Base-by-base conservation (phyloP, 2,888 invertebrate species). In the Malachius bipustulatus region DNA sequence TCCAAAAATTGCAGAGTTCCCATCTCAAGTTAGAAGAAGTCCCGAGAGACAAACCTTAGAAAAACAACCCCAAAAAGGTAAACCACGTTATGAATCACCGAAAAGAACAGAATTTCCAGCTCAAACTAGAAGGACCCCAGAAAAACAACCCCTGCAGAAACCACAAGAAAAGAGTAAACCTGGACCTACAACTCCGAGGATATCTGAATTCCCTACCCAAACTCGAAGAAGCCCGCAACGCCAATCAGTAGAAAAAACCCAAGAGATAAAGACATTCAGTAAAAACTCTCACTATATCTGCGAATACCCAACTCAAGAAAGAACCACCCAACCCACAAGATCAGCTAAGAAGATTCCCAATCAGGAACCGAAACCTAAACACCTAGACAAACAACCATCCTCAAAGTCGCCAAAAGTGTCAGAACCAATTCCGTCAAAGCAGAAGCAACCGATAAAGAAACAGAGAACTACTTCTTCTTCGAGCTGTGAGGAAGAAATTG, bases 1-100 rank as follows among this genome's bases (percentile, higher is more conserved):
- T n/a, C n/a, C n/a, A n/a, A n/a, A n/a, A n/a, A 19, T 19, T 19
- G 6, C 24, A 19, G 42, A 42, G 26, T 42, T 40, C 34, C 34
- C 39, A 9, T 36, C 37, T 13, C 41, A 41, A 38, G 37, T 32
- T 6, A 32, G 41, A 38, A 10, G 14, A 11, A 27, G 30, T 3
- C 39, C 31, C 14, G 35, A 32, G 33, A 32, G 26, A 16, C 11
- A 36, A 12, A 14, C 35, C 10, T 9, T 4, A 16, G 40, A 34
- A 30, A 13, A 32, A 28, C 11, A 14, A 27, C 11, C 27, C 9
- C n/a, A n/a, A n/a, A n/a, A n/a, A n/a, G n/a, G n/a, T n/a, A n/a
- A n/a, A n/a, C n/a, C n/a, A n/a, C n/a, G n/a, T n/a, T n/a, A n/a
- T n/a, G n/a, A n/a, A n/a, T n/a, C n/a, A n/a, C 6, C 24, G 24